Percentiles rank a stretch among this genome's conserved stretches.
Evolutionary conservation across 2,113 vertebrate species (phyloP).

Genomic region (Speoplatyrhinus poulsoni): DNA sequence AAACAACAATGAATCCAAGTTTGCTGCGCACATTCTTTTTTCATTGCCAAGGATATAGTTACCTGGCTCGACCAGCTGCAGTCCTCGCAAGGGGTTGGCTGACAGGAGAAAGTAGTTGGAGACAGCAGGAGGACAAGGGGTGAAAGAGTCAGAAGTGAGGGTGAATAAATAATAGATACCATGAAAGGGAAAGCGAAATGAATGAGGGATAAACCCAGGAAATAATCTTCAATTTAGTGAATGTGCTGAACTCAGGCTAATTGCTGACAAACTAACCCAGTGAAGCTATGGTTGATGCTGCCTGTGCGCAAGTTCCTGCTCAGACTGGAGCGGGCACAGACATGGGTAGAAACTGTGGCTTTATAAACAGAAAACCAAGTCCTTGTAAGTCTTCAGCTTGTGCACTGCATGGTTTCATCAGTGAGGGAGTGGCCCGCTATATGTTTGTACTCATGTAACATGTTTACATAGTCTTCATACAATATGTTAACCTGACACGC

Average conservation of each 20-base stretch:
- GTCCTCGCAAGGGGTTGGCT: neutral
- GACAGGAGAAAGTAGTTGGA: neutral
- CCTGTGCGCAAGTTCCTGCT: constrained; percentile 8
- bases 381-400: constrained; percentile 6
- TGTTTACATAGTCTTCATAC: too few relatives aligned
- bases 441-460: neutral
- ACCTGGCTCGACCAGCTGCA: neutral
- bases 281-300: constrained; percentile 53
- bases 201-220: constrained; percentile 31
- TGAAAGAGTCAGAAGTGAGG: constrained; percentile 5
- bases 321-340: constrained; percentile 30
- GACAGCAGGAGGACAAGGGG: neutral
- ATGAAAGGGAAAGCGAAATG: constrained; percentile 19
- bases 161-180: constrained; percentile 17
- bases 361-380: constrained; percentile 46
- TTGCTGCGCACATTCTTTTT: constrained; percentile 1
- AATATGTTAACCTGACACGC: too few relatives aligned
- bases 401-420: constrained; percentile 7
- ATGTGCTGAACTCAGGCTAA: constrained; percentile 60
- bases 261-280: constrained; percentile 52
- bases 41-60: neutral
- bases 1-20: constrained; percentile 7
- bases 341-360: constrained; percentile 38
- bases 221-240: neutral
- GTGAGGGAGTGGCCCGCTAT: neutral